A percentile compares a stretch with the other conserved stretches of the same genome.
Evolutionary conservation across 2,797 vertebrate species (phyloP).

Genomic region (Notamacropus eugenii): DNA sequence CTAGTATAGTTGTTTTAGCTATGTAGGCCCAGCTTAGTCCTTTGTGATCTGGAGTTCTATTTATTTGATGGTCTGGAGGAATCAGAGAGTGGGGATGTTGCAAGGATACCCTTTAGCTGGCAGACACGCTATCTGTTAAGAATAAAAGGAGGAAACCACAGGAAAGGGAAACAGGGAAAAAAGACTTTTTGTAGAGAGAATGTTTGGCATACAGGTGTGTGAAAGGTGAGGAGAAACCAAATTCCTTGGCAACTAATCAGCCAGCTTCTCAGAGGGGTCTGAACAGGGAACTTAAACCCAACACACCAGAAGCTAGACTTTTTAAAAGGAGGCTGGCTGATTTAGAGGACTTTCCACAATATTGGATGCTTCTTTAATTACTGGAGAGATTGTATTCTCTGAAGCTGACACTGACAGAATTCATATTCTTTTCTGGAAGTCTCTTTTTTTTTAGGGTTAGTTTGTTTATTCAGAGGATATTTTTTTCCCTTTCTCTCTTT

Average conservation of each 20-base stretch:
- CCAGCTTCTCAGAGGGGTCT: slow-evolving; percentile 62
- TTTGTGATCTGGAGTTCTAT: slow-evolving; percentile 50
- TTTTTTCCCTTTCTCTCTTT: slow-evolving; percentile 65
- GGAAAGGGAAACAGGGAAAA: slow-evolving; percentile 57
- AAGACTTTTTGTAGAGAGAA: slow-evolving; percentile 51
- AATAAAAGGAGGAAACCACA: slow-evolving; percentile 62
- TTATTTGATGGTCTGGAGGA: background rate
- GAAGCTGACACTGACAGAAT: slow-evolving; percentile 70
- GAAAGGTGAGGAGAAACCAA: slow-evolving; percentile 70
- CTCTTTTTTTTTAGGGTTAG: slow-evolving; percentile 68
- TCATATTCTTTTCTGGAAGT: slow-evolving; percentile 77
- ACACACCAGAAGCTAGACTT: slow-evolving; percentile 57
- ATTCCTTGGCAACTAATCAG: slow-evolving; percentile 71
- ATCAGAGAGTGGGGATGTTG: background rate
- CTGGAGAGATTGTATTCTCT: slow-evolving; percentile 69
- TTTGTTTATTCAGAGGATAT: slow-evolving; percentile 48
- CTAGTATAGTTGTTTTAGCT: slow-evolving; percentile 32
- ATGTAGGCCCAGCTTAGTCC: slow-evolving; percentile 17
- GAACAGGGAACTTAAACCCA: slow-evolving; percentile 67
- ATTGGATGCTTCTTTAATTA: slow-evolving; percentile 74
- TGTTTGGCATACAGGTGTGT: slow-evolving; percentile 62
- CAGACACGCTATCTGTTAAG: slow-evolving; percentile 65
- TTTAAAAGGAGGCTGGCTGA: slow-evolving; percentile 68
- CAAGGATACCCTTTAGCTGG: slow-evolving; percentile 54
- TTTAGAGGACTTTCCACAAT: slow-evolving; percentile 69